Base-by-base conservation (phyloP, 2,113 vertebrate genomes). In the Ramphastos sulfuratus region DNA sequence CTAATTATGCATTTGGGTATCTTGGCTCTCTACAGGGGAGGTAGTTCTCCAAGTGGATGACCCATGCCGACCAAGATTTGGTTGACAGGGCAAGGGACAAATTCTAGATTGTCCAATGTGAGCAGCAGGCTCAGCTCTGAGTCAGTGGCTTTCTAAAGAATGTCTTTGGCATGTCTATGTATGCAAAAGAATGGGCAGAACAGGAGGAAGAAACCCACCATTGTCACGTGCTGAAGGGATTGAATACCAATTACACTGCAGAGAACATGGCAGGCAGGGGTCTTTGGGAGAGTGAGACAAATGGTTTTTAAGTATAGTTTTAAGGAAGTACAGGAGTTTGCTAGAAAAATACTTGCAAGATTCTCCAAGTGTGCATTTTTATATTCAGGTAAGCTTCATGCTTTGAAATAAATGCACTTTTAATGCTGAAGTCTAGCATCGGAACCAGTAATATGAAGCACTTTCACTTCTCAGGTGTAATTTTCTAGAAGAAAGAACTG, bases 141-240 rank as follows among this genome's bases (percentile, higher is more conserved):
- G 16, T 28, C 0, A 0, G 35, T 65, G 15, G 24, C 52, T 66
- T 89, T 89, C 65, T 81, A 21, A 76, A 58, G 48, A 58, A 37
- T 20, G 7, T 10, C 4, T 24, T 3, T 74, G 60, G 15, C 70
- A 35, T 0, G 0, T 64, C 30, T 66, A 1, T 55, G 13, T 64
- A 14, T 17, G 15, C 17, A 37, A 66, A 89, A 82, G 44, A 73
- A 17, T 14, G 61, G n/a, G 44, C 70, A 46, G 33, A 64, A 11
- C 19, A 33, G 37, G 33, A 58, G 28, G 2, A 66, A 74, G 72
- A 42, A 1, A 1, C 3, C 23, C 18, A 37, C 21, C 0, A 0
- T 65, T 82, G 21, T 65, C 46, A 60, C 3, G 10, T 28, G 10
- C 23, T n/a, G 55, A 91, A 72, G 48, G 19, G 37, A 50, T 23